phyloP scores from a whole-genome alignment of 1,140 invertebrate genomes.

The Zaprionus davidi region DNA sequence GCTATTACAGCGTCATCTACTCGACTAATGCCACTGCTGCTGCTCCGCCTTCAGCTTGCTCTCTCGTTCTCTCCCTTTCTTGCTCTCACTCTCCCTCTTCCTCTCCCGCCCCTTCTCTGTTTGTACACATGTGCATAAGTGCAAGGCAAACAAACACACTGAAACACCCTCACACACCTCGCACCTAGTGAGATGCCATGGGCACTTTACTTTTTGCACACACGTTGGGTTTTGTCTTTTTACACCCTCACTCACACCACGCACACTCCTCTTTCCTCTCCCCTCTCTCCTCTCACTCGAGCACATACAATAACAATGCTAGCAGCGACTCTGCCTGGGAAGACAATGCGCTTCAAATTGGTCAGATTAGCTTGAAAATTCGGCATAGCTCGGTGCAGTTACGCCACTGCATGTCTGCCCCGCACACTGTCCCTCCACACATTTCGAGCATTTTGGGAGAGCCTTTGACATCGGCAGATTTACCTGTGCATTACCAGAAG shows the following conservation, averaged over 20 bases:
- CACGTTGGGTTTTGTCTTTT: conserved; percentile 61
- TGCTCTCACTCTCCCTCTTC: background rate
- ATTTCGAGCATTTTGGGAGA: conserved; percentile 9
- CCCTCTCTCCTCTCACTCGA: background rate
- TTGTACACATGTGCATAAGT: conserved; percentile 79
- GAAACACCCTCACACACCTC: conserved; percentile 34
- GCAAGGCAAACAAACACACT: conserved; percentile 64
- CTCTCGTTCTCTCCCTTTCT: too few species aligned
- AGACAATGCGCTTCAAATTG: conserved; percentile 80
- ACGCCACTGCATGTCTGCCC: conserved; percentile 24
- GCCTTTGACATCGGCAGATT: conserved; percentile 73
- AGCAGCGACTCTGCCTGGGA: background rate
- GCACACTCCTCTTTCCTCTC: background rate
- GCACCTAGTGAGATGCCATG: conserved; percentile 44
- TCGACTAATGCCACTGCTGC: conserved; percentile 57
- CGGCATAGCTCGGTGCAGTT: conserved; percentile 46
- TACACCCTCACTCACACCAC: conserved; percentile 22
- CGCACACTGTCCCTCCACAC: background rate
- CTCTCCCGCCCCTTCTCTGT: conserved; percentile 24
- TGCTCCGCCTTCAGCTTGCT: conserved; percentile 2
- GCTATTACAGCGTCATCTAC: conserved; percentile 81
- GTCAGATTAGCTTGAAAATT: conserved; percentile 75
- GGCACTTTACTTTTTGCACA: conserved; percentile 67
- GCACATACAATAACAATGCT: background rate
- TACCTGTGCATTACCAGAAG: conserved; percentile 56